phyloP scores from a whole-genome alignment of 92 coral and sea anemone species.

The Umimayanthus chanpuru region DNA sequence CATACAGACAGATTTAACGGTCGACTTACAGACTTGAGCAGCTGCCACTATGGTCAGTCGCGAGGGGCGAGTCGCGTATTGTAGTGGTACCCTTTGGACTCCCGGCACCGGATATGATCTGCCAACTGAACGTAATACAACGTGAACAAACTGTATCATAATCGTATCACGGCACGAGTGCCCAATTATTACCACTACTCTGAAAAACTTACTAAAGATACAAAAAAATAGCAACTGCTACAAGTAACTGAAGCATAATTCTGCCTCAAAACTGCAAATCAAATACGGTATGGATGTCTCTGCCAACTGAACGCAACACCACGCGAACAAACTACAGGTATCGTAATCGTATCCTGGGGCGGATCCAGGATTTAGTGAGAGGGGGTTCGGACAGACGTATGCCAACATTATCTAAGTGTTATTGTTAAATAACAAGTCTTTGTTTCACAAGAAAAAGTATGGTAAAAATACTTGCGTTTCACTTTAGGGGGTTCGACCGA shows the following conservation, averaged over 20 bases:
- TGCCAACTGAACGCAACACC: constrained; percentile 78
- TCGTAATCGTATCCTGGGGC: neutral
- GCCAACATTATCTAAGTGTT: too few relatives aligned
- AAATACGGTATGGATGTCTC: neutral
- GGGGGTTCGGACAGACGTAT: too few relatives aligned
- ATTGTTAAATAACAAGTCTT: too few relatives aligned
- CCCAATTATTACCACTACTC: neutral
- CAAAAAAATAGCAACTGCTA: neutral
- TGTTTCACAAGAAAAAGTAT: too few relatives aligned
- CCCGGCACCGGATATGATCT: constrained; percentile 89
- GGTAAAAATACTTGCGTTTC: too few relatives aligned
- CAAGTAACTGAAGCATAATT: too few relatives aligned
- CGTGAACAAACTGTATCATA: neutral
- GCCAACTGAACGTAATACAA: constrained; percentile 75
- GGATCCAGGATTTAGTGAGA: too few relatives aligned
- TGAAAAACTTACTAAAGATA: neutral
- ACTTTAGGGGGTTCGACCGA: too few relatives aligned
- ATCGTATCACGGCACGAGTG: neutral
- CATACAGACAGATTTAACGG: neutral
- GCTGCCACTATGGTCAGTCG: constrained; percentile 62
- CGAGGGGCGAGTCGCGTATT: constrained; percentile 60
- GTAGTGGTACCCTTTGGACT: constrained; percentile 85
- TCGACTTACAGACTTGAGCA: constrained; percentile 88
- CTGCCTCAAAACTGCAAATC: too few relatives aligned
- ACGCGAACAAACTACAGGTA: neutral